phyloP scores from a whole-genome alignment of 2,888 invertebrate genomes.

The Coenonympha glycerion region DNA sequence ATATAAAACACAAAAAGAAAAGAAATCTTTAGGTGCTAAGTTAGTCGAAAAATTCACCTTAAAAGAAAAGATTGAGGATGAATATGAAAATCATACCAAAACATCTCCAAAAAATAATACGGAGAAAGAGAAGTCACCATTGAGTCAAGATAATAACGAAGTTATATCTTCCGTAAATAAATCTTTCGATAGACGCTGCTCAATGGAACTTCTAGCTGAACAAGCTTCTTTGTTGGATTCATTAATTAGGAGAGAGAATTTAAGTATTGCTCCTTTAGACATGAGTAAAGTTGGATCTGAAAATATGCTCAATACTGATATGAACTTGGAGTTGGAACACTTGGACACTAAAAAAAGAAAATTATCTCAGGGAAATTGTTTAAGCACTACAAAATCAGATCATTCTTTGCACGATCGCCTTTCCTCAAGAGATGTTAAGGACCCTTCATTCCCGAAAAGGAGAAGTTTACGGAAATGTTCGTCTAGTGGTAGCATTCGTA shows the following conservation, averaged over 20 bases:
- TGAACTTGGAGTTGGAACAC: conserved; percentile 29
- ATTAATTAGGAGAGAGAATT: conserved; percentile 71
- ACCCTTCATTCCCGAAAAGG: conserved; percentile 44
- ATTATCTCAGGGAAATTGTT: conserved; percentile 36
- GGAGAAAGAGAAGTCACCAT: conserved; percentile 4
- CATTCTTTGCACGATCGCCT: conserved; percentile 59
- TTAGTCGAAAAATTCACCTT: conserved; percentile 85
- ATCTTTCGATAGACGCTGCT: conserved; percentile 69
- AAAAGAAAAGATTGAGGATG: conserved; percentile 67
- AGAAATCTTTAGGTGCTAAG: conserved; percentile 83
- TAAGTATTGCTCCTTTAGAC: conserved; percentile 63
- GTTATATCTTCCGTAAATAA: conserved; percentile 31
- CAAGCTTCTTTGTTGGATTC: conserved; percentile 73
- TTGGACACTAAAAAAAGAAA: conserved; percentile 34
- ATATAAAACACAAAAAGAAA: conserved; percentile 70
- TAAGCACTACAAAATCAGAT: conserved; percentile 67
- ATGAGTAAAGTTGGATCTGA: conserved; percentile 60
- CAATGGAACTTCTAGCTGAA: conserved; percentile 75
- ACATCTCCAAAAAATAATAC: conserved; percentile 8
- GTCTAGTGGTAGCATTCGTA: conserved; percentile 60
- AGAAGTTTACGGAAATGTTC: conserved; percentile 63
- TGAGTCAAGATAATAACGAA: conserved; percentile 3
- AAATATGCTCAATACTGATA: conserved; percentile 28
- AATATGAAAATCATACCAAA: conserved; percentile 30
- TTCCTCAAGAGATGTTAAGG: conserved; percentile 39